Evolutionary conservation across 2,888 invertebrate species (phyloP), one percentile per base, ranked within the genome.

Genomic region (Cheiracanthium punctorium): DNA sequence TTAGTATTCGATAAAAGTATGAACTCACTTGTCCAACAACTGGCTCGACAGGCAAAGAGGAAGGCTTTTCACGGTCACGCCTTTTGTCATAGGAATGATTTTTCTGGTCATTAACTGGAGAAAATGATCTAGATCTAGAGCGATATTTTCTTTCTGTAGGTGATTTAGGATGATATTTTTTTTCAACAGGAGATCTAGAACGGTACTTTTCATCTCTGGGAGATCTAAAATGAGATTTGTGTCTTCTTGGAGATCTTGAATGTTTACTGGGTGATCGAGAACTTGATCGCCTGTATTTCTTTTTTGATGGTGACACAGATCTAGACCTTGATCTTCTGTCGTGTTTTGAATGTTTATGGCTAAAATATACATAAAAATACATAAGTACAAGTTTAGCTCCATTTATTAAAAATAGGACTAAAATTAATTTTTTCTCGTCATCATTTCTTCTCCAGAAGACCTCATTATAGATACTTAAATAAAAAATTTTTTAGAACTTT

Each of bases 21-120:
- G 10, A 37, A 86, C 89, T 37, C 90, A 92, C 92, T 90, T 91
- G 90, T 64, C 93, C 93, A 33, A 93, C 92, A 89, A 91, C 92
- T 33, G 93, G 93, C 88, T 93, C 93, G 64, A 92, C 91, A 0
- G 93, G 92, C 77, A 93, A 89, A 28, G 91, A 80, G 69, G 89
- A 88, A 24, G 89, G 90, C 69, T 88, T 88, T 17, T 89, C 88
- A 58, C 88, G 88, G 88, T 75, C 89, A 77, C 82, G 87, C 87
- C 52, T 87, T 85, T 80, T 89, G 41, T 90, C 89, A 71, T 79
- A 79, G 82, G 89, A 81, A 90, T 90, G 30, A 24, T 28, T 76
- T 20, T 84, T 84, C 14, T 32, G 14, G n/a, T 58, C 43, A 33
- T 64, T 17, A 41, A 24, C 8, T 10, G 29, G 58, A 10, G 82